Evolutionary conservation across 1,140 invertebrate genomes (phyloP).

Genomic region (Phymastichus coffea): DNA sequence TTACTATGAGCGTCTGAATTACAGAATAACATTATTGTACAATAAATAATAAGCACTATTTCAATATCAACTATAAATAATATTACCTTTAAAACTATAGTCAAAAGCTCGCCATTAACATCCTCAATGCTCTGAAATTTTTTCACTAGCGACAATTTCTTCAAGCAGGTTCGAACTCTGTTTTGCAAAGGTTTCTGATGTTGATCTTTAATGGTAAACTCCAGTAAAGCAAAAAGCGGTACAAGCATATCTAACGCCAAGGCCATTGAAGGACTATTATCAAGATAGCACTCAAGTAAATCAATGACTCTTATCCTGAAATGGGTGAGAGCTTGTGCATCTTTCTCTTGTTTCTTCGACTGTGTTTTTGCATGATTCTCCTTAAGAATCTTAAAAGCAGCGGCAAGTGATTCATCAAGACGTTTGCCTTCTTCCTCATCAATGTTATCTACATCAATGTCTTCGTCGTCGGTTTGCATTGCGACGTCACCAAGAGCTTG

Average conservation of each 20-base stretch:
- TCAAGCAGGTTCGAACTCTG: slow-evolving; percentile 63
- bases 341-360: slow-evolving; percentile 66
- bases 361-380: slow-evolving; percentile 61
- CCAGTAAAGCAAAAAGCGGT: slow-evolving; percentile 64
- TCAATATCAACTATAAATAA: background rate
- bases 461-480: slow-evolving; percentile 66
- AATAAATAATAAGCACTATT: background rate
- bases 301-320: slow-evolving; percentile 71
- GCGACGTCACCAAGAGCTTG: slow-evolving; percentile 63
- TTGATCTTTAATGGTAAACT: slow-evolving; percentile 67
- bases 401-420: slow-evolving; percentile 68
- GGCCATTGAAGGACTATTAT: slow-evolving; percentile 66
- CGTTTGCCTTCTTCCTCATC: slow-evolving; percentile 73
- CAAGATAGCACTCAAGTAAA: slow-evolving; percentile 69
- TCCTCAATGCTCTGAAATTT: slow-evolving; percentile 62
- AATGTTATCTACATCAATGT: slow-evolving; percentile 74
- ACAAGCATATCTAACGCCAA: slow-evolving; percentile 67
- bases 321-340: slow-evolving; percentile 66
- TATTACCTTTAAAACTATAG: slow-evolving; percentile 50
- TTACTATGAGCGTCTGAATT: slow-evolving; percentile 62
- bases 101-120: slow-evolving; percentile 61
- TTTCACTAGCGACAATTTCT: slow-evolving; percentile 62
- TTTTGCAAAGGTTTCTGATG: slow-evolving; percentile 68
- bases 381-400: slow-evolving; percentile 68
- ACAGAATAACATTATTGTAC: slow-evolving; percentile 30